Conservation (phyloP, 2,113 vertebrate species). For the Gnathonemus longibarbis region DNA sequence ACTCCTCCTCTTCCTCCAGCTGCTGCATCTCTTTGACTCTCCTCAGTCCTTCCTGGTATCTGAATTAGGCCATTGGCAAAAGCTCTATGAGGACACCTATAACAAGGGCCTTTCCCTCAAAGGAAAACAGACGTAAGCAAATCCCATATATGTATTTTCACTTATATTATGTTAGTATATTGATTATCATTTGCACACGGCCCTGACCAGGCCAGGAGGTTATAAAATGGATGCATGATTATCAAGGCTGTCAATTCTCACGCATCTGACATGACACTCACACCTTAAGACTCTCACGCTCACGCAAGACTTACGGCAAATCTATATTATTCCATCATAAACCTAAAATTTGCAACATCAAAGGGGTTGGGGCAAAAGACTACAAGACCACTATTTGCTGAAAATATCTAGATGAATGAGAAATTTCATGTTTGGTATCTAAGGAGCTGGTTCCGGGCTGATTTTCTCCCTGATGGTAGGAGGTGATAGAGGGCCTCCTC, state of each 20-base stretch:
- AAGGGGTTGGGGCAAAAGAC: too few species aligned
- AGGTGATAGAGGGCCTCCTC: constrained; percentile 30
- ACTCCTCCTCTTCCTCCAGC: constrained; percentile 45
- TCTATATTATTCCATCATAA: too few species aligned
- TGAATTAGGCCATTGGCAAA: constrained; percentile 24
- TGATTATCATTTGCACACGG: background rate
- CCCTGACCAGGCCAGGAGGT: background rate
- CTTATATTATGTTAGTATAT: background rate
- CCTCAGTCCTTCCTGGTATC: constrained; percentile 57
- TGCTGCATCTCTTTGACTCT: constrained; percentile 49
- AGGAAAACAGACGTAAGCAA: background rate
- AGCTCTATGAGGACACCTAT: background rate
- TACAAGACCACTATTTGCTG: background rate
- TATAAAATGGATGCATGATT: background rate
- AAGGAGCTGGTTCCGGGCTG: background rate
- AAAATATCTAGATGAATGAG: background rate
- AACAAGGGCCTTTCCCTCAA: background rate
- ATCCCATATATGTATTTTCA: background rate
- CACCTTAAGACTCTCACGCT: too few species aligned
- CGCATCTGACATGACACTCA: too few species aligned
- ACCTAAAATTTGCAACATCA: too few species aligned
- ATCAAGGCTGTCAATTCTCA: background rate
- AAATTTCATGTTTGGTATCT: background rate
- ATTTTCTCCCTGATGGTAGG: too few species aligned
- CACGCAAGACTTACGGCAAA: too few species aligned